phyloP scores from a whole-genome alignment of 2,797 vertebrate genomes.

The Gambusia yucatana region DNA sequence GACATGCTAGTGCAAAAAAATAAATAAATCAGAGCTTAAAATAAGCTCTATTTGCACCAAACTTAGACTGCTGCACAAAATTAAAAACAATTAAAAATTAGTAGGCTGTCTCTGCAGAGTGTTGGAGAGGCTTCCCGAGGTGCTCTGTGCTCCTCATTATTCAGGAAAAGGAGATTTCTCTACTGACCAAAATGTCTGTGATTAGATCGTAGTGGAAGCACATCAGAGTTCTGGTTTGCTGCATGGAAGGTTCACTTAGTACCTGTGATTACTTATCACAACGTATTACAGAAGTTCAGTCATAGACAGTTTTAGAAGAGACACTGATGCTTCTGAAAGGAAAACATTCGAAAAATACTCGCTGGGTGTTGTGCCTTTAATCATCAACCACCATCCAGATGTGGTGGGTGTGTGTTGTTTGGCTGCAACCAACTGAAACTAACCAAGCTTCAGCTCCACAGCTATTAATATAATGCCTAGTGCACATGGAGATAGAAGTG shows the following conservation, averaged over 20 bases:
- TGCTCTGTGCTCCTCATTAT: not conserved
- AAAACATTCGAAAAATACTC: not conserved
- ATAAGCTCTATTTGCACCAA: not conserved
- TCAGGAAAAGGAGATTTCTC: not conserved
- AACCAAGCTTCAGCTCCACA: not conserved
- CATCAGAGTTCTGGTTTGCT: not conserved
- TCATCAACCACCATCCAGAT: not conserved
- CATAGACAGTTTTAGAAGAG: not conserved
- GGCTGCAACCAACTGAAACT: not conserved
- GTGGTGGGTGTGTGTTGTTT: not conserved
- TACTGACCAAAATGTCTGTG: not conserved
- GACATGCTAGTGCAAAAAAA: not conserved
- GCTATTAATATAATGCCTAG: not conserved
- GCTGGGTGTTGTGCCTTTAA: not conserved
- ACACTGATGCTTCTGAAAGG: not conserved
- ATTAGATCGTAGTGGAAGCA: not conserved
- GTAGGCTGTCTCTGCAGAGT: not conserved
- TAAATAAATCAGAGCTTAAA: not conserved
- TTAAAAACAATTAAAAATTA: conserved; percentile 1
- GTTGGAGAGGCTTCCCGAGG: not conserved
- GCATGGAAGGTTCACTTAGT: not conserved
- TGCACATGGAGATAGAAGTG: not conserved
- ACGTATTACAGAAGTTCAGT: not conserved
- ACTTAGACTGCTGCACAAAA: not conserved
- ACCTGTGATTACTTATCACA: not conserved